A percentile compares a stretch with the other conserved stretches of the same genome.
phyloP scores from a whole-genome alignment of 2,797 vertebrate species.

The Sciurus vulgaris region DNA sequence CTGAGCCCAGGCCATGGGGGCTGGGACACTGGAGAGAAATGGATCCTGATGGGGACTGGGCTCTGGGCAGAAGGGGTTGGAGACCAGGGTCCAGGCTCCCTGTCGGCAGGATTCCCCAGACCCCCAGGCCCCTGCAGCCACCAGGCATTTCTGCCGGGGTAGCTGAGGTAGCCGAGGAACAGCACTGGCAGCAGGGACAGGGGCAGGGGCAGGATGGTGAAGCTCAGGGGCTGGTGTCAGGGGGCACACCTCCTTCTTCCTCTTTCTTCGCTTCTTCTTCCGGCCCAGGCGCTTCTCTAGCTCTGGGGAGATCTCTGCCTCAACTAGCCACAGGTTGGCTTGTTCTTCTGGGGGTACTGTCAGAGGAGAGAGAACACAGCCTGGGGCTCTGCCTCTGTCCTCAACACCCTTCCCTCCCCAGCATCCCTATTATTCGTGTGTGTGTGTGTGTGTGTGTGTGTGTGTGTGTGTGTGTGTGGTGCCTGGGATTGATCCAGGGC shows the following conservation, averaged over 20 bases:
- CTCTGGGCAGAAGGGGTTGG: constrained; percentile 88
- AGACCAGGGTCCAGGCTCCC: constrained; percentile 85
- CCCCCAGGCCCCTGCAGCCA: constrained; percentile 88
- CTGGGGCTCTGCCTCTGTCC: not conserved
- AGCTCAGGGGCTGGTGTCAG: constrained; percentile 75
- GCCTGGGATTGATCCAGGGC: too few species aligned
- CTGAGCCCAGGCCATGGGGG: constrained; percentile 88
- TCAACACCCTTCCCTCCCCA: not conserved
- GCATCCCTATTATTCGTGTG: too few species aligned
- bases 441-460: too few species aligned
- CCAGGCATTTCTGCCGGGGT: constrained; percentile 92
- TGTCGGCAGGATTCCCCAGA: constrained; percentile 84
- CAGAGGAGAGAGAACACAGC: not conserved
- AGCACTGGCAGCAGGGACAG: constrained; percentile 87
- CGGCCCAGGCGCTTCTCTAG: constrained; percentile 90
- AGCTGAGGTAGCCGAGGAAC: constrained; percentile 95
- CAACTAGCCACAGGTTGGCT: constrained; percentile 94
- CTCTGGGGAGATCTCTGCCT: constrained; percentile 94
- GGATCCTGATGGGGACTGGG: constrained; percentile 81
- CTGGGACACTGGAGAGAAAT: constrained; percentile 77
- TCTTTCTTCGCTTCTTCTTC: constrained; percentile 93
- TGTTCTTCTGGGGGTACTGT: constrained; percentile 95
- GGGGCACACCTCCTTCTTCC: constrained; percentile 92
- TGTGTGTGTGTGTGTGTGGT: too few species aligned
- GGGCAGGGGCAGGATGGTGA: constrained; percentile 78